phyloP scores from a whole-genome alignment of 1,140 invertebrate species.

The Subanguina moxae region DNA sequence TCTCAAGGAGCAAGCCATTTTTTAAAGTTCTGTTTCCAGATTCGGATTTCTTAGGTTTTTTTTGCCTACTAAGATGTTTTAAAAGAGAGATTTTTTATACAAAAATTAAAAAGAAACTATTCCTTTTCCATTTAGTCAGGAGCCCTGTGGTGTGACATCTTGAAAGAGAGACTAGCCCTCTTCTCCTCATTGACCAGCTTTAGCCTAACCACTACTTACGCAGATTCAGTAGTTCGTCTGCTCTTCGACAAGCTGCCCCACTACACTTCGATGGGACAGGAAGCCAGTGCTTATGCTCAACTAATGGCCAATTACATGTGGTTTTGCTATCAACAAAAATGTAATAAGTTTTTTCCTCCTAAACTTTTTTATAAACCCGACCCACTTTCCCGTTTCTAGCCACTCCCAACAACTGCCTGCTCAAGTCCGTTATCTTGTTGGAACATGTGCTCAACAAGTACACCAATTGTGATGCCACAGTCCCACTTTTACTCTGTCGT shows the following conservation, averaged over 20 bases:
- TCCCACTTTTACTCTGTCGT: conserved; percentile 23
- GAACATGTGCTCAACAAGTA: conserved; percentile 12
- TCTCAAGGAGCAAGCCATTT: no score
- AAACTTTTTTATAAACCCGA: not conserved
- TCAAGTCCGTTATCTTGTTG: conserved; percentile 1
- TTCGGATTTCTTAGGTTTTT: no score
- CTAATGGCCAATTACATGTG: not conserved
- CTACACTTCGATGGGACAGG: not conserved
- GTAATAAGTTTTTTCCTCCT: not conserved
- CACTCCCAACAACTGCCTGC: not conserved
- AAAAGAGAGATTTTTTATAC: no score
- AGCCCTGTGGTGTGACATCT: not conserved
- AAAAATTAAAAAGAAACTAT: no score
- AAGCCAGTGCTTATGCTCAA: conserved; percentile 6
- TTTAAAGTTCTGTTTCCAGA: no score
- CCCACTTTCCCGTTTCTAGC: not conserved
- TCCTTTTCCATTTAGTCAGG: no score
- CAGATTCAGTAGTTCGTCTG: not conserved
- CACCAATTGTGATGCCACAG: conserved; percentile 18
- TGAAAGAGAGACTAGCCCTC: not conserved
- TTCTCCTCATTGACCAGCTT: no score
- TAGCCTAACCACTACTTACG: no score
- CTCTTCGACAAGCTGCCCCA: not conserved
- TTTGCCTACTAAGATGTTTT: no score
- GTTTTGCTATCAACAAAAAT: not conserved